Evolutionary conservation across 1,140 invertebrate species (phyloP).

Genomic region (Drosophila virilis): DNA sequence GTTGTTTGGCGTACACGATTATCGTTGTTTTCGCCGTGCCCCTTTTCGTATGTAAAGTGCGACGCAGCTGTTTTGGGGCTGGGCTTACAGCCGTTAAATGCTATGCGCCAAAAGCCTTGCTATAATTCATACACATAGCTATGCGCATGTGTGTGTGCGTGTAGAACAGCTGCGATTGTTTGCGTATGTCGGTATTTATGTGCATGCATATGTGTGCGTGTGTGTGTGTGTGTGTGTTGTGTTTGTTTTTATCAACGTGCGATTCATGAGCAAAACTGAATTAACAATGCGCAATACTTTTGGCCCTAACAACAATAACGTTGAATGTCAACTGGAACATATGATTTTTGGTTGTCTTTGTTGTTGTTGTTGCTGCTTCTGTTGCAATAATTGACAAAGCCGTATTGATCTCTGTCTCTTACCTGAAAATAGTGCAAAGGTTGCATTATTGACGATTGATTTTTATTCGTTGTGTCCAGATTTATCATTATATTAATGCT

Average conservation of each 20-base stretch:
- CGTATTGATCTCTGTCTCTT: conserved; percentile 29
- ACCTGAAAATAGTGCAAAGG: conserved; percentile 54
- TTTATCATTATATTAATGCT: conserved; percentile 42
- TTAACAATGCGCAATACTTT: conserved; percentile 50
- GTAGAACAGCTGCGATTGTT: not conserved
- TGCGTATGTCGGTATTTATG: not conserved
- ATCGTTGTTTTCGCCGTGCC: conserved; percentile 42
- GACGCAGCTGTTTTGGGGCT: conserved; percentile 53
- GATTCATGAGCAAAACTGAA: conserved; percentile 26
- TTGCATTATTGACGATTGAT: conserved; percentile 62
- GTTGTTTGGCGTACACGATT: conserved; percentile 3
- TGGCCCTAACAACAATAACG: conserved; percentile 14
- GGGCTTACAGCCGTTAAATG: conserved; percentile 14
- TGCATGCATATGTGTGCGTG: not conserved
- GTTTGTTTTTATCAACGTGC: conserved; percentile 38
- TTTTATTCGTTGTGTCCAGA: conserved; percentile 50
- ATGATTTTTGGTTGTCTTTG: conserved; percentile 21
- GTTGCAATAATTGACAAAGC: not conserved
- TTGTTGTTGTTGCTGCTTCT: not conserved
- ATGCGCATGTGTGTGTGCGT: conserved; percentile 5
- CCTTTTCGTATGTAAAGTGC: conserved; percentile 54
- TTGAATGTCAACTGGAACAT: conserved; percentile 31
- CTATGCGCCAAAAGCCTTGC: conserved; percentile 9
- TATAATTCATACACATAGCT: conserved; percentile 9
- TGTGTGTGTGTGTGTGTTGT: conserved; percentile 6